Evolutionary conservation across 2,113 vertebrate genomes (phyloP).

Genomic region (Tor tambroides): DNA sequence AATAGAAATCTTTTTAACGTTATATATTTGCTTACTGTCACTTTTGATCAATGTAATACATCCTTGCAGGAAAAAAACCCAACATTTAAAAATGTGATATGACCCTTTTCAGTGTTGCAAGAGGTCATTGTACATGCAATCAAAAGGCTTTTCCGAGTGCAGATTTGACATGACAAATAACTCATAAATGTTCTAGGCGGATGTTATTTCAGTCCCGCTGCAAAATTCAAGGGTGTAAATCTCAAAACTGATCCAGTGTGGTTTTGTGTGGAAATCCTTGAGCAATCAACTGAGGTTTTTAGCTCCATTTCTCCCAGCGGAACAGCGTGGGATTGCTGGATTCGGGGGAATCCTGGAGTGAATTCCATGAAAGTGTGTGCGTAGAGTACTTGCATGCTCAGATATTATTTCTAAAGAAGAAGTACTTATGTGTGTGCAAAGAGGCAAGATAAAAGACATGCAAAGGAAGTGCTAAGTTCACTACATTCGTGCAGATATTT

Average conservation of each 20-base stretch:
- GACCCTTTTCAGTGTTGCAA: background rate
- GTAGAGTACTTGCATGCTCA: background rate
- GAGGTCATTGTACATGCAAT: background rate
- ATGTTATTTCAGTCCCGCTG: conserved; percentile 17
- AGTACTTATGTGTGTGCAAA: background rate
- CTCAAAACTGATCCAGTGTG: background rate
- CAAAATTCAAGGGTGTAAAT: background rate
- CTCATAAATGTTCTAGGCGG: background rate
- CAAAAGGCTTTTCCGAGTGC: background rate
- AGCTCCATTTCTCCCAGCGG: background rate
- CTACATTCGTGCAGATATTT: background rate
- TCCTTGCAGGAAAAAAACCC: background rate
- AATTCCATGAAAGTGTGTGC: background rate
- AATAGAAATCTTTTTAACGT: too few relatives aligned
- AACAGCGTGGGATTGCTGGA: background rate
- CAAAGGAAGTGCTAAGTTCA: background rate
- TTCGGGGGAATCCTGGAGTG: background rate
- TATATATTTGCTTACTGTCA: background rate
- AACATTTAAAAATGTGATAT: background rate
- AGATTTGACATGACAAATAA: background rate
- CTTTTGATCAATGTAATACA: background rate
- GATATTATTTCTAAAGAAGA: conserved; percentile 9
- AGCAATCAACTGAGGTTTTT: background rate
- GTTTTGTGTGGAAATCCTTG: conserved; percentile 12
- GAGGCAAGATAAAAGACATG: background rate